Base-by-base conservation (phyloP, 2,888 invertebrate species). In the Branchipolynoe longqiensis region DNA sequence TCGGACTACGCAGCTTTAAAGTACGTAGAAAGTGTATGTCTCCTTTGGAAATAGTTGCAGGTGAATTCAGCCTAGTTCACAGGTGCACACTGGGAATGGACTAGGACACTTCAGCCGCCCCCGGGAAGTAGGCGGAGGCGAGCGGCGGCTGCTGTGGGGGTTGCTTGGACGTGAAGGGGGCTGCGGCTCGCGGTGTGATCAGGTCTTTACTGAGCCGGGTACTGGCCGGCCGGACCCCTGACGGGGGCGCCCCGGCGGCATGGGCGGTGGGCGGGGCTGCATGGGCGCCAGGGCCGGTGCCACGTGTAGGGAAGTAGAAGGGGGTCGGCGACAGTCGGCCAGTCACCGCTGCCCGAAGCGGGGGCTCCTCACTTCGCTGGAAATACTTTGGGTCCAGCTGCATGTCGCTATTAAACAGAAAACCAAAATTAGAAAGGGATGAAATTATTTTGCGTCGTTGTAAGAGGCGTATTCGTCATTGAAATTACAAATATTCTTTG, bases 331-430 rank as follows among this genome's bases (percentile, higher is more conserved):
- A 78, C 12, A 54, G 31, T 0, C 31, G 48, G 1, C 78, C 31
- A 25, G 48, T 48, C 4, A 48, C n/a, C 3, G 78, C 14, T 0
- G 56, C 18, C 12, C 58, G 82, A 12, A 58, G 58, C 14, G 86
- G 81, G 12, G 40, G 41, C 14, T 85, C 92, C 69, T 91, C 91
- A 85, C 91, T 85, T 78, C 90, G 91, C 86, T 91, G 91, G 0
- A 93, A 87, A 82, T 92, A 92, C 86, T 91, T 91, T 4, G 91
- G 90, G 87, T 92, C 92, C 83, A 93, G 69, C 25, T 84, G 59
- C 31, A 91, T 91, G 83, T 93, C 91, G 87, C 92, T 93, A 89
- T 48, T n/a, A n/a, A n/a, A n/a, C n/a, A n/a, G n/a, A n/a, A n/a
- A n/a, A n/a, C n/a, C n/a, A n/a, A n/a, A n/a, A n/a, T n/a, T n/a